Percentiles rank a stretch among this genome's conserved stretches.
phyloP scores from a whole-genome alignment of 2,797 vertebrate genomes.

The Halcyon badia region DNA sequence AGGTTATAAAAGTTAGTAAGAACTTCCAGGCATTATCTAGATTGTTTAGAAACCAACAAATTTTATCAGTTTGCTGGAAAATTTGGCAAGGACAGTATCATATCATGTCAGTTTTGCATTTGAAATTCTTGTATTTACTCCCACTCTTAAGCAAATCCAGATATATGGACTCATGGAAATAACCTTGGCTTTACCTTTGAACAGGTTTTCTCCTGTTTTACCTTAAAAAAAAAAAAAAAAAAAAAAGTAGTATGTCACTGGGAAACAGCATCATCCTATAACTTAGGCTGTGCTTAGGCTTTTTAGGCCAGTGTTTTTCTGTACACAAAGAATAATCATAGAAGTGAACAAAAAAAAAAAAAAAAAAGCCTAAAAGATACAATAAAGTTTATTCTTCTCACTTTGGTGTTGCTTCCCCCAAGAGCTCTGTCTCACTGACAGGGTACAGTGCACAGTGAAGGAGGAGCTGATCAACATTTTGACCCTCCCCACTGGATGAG shows the following conservation, averaged over 20 bases:
- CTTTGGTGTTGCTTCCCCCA: neutral
- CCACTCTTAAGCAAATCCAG: neutral
- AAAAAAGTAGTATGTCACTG: neutral
- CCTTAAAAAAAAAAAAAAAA: neutral
- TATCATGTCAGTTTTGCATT: neutral
- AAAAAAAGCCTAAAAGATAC: neutral
- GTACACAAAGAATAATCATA: neutral
- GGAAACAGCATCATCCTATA: neutral
- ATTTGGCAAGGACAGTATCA: neutral
- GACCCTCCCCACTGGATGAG: neutral
- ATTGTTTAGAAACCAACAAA: neutral
- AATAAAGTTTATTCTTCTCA: neutral
- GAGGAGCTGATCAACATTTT: neutral
- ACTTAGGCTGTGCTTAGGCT: neutral
- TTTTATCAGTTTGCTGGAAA: neutral
- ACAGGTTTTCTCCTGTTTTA: neutral
- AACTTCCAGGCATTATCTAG: neutral
- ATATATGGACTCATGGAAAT: fast-evolving
- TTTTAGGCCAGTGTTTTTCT: neutral
- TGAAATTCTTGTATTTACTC: neutral
- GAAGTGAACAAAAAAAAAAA: neutral
- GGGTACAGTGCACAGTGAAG: neutral
- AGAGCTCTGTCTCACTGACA: neutral
- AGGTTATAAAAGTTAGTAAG: neutral
- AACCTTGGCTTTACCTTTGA: neutral